These are phyloP conservation scores for Nicator chloris DNA, from an alignment of 2,113 vertebrate genomes.

Conservation along the genomic window DNA sequence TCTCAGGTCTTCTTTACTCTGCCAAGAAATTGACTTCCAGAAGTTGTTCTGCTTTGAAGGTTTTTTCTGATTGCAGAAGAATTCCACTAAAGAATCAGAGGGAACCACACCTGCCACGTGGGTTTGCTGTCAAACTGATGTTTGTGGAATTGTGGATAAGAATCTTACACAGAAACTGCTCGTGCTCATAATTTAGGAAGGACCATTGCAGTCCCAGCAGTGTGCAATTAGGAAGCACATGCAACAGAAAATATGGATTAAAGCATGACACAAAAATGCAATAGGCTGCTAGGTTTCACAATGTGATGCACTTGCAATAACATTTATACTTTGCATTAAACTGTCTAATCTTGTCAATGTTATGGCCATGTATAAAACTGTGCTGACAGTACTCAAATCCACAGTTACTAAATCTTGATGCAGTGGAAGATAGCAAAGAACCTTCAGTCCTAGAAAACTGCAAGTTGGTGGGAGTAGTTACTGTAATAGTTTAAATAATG, in stretches of 20 bases:
- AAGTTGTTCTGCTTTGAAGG: not conserved
- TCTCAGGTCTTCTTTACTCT: not conserved
- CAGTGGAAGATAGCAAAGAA: not conserved
- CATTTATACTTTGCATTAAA: not conserved
- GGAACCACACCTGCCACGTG: fast-evolving
- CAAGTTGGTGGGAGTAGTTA: not conserved
- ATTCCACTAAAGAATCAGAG: not conserved
- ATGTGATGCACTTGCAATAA: not conserved
- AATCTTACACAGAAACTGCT: not conserved
- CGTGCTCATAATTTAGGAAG: not conserved
- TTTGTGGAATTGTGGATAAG: not conserved
- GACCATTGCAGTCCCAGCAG: not conserved
- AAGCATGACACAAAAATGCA: not conserved
- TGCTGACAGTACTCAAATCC: not conserved
- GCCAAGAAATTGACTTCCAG: not conserved
- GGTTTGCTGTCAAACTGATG: not conserved
- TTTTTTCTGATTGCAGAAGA: not conserved
- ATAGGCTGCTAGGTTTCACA: not conserved
- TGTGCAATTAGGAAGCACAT: not conserved
- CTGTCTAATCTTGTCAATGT: not conserved
- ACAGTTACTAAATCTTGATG: not conserved
- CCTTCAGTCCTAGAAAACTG: not conserved
- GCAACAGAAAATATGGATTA: not conserved
- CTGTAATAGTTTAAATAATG: not conserved
- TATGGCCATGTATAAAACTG: not conserved